Base-by-base conservation (phyloP, 2,888 invertebrate species). In the Leistus spinibarbis region DNA sequence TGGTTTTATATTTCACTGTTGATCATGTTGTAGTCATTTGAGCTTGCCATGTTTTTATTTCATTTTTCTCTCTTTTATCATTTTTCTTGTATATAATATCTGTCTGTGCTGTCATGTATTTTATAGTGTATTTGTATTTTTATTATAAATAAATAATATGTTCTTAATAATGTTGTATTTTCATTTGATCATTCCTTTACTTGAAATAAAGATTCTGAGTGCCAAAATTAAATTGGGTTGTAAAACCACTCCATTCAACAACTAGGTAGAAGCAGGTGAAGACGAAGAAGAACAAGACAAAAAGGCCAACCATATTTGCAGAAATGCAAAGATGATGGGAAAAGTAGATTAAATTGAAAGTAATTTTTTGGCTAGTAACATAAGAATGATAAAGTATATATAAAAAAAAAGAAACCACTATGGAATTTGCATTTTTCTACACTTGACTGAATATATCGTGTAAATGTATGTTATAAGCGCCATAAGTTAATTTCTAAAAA, bases 401-500 rank as follows among this genome's bases (percentile, higher is more conserved):
- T 40, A 7, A 13, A 40, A 7, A 5, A 40, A 40, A 40, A 13
- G 40, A 40, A 40, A 40, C 40, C 10, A 40, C n/a, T 7, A 27
- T 7, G 19, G 20, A 67, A 67, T 67, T 67, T 67, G 13, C 5
- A 53, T 69, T 57, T 69, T 69, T 69, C 17, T 60, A 69, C 69
- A 69, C 69, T 57, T 69, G 69, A 24, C 27, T 69, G 60, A 57
- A 20, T 60, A n/a, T 56, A 23, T 22, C 60, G 60, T 60, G 5
- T 60, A 60, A 60, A 22, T 60, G 20, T 60, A 60, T 60, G 60
- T 60, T 40, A 57, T 63, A 63, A 63, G 22, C 19, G 19, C 20
- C 23, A 19, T 70, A 62, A 17, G 60, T 17, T 54, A 66, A 66
- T 65, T 72, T 72, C 66, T 54, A 65, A 72, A 72, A 66, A 66